A percentile compares a stretch with the other conserved stretches of the same genome.
Conservation (phyloP, 2,113 vertebrate genomes). For the Perca schrenkii region DNA sequence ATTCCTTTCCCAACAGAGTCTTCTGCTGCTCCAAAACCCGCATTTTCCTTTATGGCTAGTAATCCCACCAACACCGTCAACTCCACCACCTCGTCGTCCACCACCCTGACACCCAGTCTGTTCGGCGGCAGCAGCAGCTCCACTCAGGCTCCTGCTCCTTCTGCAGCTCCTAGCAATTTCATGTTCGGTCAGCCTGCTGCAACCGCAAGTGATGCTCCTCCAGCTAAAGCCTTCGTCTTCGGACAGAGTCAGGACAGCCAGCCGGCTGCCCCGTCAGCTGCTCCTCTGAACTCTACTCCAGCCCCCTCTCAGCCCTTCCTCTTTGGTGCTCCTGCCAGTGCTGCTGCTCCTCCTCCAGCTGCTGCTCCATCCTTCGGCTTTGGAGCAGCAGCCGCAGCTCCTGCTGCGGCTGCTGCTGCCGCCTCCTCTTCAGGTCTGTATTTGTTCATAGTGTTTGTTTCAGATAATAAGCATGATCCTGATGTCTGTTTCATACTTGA, state of each 20-base stretch:
- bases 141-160: slow-evolving; percentile 65
- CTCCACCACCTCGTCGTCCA: slow-evolving; percentile 75
- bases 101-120: slow-evolving; percentile 72
- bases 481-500: neutral
- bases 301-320: slow-evolving; percentile 85
- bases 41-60: slow-evolving; percentile 88
- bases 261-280: slow-evolving; percentile 72
- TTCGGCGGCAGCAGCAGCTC: slow-evolving; percentile 86
- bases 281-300: slow-evolving; percentile 72
- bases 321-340: slow-evolving; percentile 85
- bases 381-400: slow-evolving; percentile 83
- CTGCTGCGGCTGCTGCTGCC: slow-evolving; percentile 84
- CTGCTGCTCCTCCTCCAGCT: slow-evolving; percentile 65
- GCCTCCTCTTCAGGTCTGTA: slow-evolving; percentile 88
- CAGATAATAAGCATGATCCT: too few relatives aligned
- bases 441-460: neutral
- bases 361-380: slow-evolving; percentile 86
- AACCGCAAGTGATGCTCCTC: slow-evolving; percentile 79
- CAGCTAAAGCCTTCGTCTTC: slow-evolving; percentile 89
- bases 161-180: slow-evolving; percentile 78
- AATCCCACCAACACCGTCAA: slow-evolving; percentile 77
- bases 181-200: slow-evolving; percentile 88
- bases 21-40: slow-evolving; percentile 86
- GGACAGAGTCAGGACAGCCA: slow-evolving; percentile 89
- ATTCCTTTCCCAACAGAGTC: slow-evolving; percentile 64